Base-by-base conservation (phyloP, 2,113 vertebrate genomes). In the Cichladusa arquata region DNA sequence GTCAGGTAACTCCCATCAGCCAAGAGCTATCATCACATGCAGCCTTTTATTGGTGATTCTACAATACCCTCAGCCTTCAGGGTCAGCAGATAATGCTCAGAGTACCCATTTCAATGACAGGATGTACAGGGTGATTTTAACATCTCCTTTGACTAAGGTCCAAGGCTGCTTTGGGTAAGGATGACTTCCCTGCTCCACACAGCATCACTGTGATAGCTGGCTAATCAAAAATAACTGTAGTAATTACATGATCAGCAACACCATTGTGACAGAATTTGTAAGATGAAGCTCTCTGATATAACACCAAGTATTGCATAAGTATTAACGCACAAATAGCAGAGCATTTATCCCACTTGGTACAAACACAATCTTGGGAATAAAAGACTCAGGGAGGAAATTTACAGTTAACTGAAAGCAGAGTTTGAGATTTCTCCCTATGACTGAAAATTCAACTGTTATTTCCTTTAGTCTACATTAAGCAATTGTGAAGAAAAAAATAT, bases 221-320 rank as follows among this genome's bases (percentile, higher is more conserved):
- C 31, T 61, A 26, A 82, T 45, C 82, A 71, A 44, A 86, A 90
- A 12, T 14, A 60, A 24, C n/a, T 47, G 34, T 0, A 26, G 31
- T 40, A 57, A 76, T 53, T 40, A 57, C 4, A 1, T 2, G 6
- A 86, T 53, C 60, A 57, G 50, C 50, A 60, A 4, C 25, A 6
- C 8, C 62, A 5, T 0, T 34, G 25, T 9, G 57, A 31, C 0
- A 66, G 23, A 40, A 42, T 13, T 10, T 4, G 4, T 2, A 33
- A 40, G 61, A 34, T 47, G 18, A 51, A 47, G 42, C 40, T 78
- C 34, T 54, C 7, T 73, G 77, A 42, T 47, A 45, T 45, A 86
- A 53, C 23, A 48, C 16, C 16, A 19, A 60, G 31, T 5, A 29
- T 14, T 13, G 2, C 1, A 0, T 2, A 40, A 82, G 19, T 22